Conservation (phyloP, 2,797 vertebrate genomes). For the Gymnoscopelus microlampas region DNA sequence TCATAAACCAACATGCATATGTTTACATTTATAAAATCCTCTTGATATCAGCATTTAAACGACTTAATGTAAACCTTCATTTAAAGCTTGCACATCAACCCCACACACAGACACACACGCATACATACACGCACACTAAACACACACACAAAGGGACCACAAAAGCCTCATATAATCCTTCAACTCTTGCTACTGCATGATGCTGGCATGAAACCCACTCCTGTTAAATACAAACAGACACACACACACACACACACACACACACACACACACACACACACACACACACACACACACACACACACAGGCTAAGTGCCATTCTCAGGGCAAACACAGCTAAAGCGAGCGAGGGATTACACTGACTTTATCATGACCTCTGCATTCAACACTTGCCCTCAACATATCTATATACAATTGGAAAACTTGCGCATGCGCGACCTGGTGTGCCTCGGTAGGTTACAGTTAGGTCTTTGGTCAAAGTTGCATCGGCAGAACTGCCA, state of each 20-base stretch:
- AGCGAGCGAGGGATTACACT: constrained; percentile 27
- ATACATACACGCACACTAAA: background rate
- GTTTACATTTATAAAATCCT: background rate
- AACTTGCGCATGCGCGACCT: too few species aligned
- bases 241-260: background rate
- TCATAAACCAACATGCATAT: constrained; percentile 6
- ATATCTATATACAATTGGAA: too few species aligned
- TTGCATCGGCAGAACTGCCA: too few species aligned
- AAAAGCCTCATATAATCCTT: too few species aligned
- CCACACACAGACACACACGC: background rate
- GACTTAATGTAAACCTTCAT: background rate
- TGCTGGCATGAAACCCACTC: too few species aligned
- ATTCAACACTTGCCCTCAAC: constrained; percentile 32
- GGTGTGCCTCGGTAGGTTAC: too few species aligned
- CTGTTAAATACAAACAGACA: background rate
- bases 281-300: background rate
- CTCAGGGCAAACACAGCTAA: constrained; percentile 2
- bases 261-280: background rate
- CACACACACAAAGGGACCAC: background rate
- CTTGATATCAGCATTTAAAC: background rate
- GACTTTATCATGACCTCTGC: constrained; percentile 10
- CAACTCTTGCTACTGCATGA: too few species aligned
- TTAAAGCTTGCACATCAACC: background rate
- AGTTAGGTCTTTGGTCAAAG: too few species aligned
- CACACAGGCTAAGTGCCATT: constrained; percentile 16